These are phyloP conservation scores for Drosophila mayri DNA, from an alignment of 1,140 invertebrate species.

Conservation along the genomic window DNA sequence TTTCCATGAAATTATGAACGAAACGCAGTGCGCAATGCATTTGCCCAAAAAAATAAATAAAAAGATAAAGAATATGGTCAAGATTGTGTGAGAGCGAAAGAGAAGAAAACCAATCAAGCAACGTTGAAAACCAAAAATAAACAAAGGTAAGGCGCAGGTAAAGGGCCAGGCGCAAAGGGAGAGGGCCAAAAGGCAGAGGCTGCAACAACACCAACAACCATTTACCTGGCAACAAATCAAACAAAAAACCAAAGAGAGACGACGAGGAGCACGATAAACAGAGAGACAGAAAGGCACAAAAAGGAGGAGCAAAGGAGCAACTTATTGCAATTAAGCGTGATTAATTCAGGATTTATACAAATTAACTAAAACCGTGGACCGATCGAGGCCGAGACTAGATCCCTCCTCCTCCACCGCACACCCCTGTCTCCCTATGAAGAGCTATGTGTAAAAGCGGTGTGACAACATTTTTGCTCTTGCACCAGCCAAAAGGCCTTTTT, in stretches of 20 bases:
- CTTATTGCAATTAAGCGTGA: constrained; percentile 80
- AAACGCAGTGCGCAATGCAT: constrained; percentile 72
- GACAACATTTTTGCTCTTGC: constrained; percentile 71
- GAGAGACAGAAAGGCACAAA: not conserved
- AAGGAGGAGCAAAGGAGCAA: constrained; percentile 25
- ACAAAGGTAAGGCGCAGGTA: constrained; percentile 75
- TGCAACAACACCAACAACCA: constrained; percentile 71
- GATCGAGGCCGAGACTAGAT: constrained; percentile 45
- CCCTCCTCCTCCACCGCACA: not conserved
- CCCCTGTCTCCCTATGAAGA: not conserved
- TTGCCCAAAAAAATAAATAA: constrained; percentile 57
- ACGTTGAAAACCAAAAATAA: constrained; percentile 81
- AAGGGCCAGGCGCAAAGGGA: constrained; percentile 44
- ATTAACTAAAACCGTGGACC: constrained; percentile 75
- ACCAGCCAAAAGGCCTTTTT: constrained; percentile 43
- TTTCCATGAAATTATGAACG: constrained; percentile 82
- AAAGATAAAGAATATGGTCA: constrained; percentile 67
- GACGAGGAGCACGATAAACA: constrained; percentile 8
- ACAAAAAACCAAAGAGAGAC: constrained; percentile 51
- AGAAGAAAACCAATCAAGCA: constrained; percentile 76
- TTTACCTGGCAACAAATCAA: constrained; percentile 82
- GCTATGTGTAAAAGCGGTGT: constrained; percentile 68
- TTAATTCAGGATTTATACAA: constrained; percentile 82
- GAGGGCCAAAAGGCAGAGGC: constrained; percentile 65
- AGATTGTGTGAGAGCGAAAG: constrained; percentile 25